phyloP scores from a whole-genome alignment of 2,113 vertebrate genomes.

The Paedocypris sp. region DNA sequence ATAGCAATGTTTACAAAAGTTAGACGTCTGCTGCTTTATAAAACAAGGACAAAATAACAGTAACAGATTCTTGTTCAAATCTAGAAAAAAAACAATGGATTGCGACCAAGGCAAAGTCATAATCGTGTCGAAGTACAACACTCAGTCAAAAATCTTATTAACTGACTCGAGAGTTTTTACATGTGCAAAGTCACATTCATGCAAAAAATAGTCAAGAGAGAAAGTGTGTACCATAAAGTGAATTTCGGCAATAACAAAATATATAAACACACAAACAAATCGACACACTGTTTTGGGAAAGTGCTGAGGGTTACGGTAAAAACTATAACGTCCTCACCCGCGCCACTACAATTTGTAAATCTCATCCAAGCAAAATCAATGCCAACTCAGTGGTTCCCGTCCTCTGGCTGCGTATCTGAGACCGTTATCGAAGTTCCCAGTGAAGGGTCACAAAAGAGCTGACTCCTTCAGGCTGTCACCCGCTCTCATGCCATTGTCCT shows the following conservation, averaged over 20 bases:
- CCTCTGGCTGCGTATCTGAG: conserved; percentile 2
- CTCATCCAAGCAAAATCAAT: conserved; percentile 38
- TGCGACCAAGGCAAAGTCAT: too few relatives aligned
- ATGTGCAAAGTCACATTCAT: too few relatives aligned
- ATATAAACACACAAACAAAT: not conserved
- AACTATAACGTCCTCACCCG: conserved; percentile 32
- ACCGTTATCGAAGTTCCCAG: conserved; percentile 20
- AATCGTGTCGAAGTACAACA: too few relatives aligned
- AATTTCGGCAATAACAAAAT: not conserved
- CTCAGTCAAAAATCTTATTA: too few relatives aligned
- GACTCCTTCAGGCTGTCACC: conserved; percentile 26
- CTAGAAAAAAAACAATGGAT: too few relatives aligned
- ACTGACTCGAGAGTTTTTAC: too few relatives aligned
- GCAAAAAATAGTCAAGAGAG: too few relatives aligned
- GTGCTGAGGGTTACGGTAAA: conserved; percentile 26
- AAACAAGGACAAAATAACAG: too few relatives aligned
- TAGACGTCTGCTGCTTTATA: too few relatives aligned
- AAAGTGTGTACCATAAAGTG: too few relatives aligned
- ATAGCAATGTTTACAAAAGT: too few relatives aligned
- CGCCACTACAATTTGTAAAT: conserved; percentile 28
- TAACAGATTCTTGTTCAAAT: too few relatives aligned
- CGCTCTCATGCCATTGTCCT: conserved; percentile 21
- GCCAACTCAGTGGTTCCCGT: conserved; percentile 17
- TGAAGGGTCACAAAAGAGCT: conserved; percentile 35
- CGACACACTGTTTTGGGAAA: conserved; percentile 9